Evolutionary conservation across 2,888 invertebrate genomes (phyloP).

Genomic region (Pachymerium ferrugineum): DNA sequence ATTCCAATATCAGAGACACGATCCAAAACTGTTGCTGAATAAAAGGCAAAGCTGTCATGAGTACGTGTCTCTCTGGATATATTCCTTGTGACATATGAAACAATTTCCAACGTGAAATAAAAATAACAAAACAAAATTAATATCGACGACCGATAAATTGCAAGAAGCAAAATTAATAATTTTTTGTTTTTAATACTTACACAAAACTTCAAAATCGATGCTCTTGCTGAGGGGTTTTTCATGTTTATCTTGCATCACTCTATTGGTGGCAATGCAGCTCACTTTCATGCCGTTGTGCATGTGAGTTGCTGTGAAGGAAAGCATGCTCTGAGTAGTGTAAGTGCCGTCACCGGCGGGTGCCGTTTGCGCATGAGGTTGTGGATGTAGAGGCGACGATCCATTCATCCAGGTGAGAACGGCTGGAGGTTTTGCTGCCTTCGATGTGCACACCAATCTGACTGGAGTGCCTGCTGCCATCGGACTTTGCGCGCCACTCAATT

Average conservation of each 20-base stretch:
- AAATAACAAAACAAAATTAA: not conserved
- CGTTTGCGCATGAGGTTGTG: conserved; percentile 30
- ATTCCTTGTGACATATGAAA: not conserved
- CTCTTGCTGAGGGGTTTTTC: conserved; percentile 69
- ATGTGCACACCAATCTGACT: conserved; percentile 65
- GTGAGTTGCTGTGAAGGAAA: conserved; percentile 72
- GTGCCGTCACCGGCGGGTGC: conserved; percentile 60
- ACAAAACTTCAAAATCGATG: conserved; percentile 71
- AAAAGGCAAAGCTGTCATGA: not conserved
- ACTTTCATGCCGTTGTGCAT: conserved; percentile 73
- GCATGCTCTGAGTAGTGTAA: conserved; percentile 68
- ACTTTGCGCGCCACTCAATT: conserved; percentile 67
- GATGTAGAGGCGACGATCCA: conserved; percentile 54
- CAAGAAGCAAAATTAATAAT: not conserved
- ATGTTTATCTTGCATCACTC: conserved; percentile 65
- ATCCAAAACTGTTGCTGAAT: not conserved
- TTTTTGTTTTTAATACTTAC: conserved; percentile 58
- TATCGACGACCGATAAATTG: not conserved
- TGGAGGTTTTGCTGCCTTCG: conserved; percentile 67
- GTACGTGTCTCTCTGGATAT: not conserved
- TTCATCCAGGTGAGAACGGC: conserved; percentile 82
- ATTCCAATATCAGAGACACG: not conserved
- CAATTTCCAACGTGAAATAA: not conserved
- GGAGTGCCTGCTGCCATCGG: conserved; percentile 74
- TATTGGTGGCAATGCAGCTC: conserved; percentile 74